Evolutionary conservation across 2,888 invertebrate species (phyloP).

Genomic region (Clostera curtula): DNA sequence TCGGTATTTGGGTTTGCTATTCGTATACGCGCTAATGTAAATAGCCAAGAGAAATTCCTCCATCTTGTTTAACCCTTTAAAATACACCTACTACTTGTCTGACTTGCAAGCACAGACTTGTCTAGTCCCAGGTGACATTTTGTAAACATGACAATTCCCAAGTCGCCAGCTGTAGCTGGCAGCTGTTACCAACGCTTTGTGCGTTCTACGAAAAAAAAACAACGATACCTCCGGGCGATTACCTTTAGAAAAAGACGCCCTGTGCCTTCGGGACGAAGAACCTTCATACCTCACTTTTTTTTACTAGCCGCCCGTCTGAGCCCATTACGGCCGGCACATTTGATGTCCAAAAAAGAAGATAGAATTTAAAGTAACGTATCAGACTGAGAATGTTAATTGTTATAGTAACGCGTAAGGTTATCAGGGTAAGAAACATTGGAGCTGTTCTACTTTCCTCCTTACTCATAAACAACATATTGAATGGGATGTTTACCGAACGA

Average conservation of each 20-base stretch:
- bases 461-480: too few species aligned
- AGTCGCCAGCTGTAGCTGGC: slow-evolving; percentile 53
- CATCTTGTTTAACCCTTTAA: too few species aligned
- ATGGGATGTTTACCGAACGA: too few species aligned
- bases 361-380: slow-evolving; percentile 31
- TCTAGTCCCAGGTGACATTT: slow-evolving; percentile 33
- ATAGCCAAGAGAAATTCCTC: too few species aligned
- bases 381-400: slow-evolving; percentile 36
- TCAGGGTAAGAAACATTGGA: not conserved
- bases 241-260: slow-evolving; percentile 61
- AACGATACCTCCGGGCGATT: slow-evolving; percentile 44
- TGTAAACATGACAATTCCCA: slow-evolving; percentile 28
- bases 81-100: not conserved
- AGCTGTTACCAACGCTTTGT: slow-evolving; percentile 64
- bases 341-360: slow-evolving; percentile 45
- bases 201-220: slow-evolving; percentile 51
- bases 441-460: too few species aligned
- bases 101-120: not conserved
- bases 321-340: slow-evolving; percentile 56
- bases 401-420: slow-evolving; percentile 14
- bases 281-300: slow-evolving; percentile 45
- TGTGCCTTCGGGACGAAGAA: slow-evolving; percentile 35
- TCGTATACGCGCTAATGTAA: too few species aligned
- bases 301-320: slow-evolving; percentile 32
- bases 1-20: too few species aligned